Conservation (phyloP, 2,113 vertebrate genomes). For the Phalacrocorax pelagicus region DNA sequence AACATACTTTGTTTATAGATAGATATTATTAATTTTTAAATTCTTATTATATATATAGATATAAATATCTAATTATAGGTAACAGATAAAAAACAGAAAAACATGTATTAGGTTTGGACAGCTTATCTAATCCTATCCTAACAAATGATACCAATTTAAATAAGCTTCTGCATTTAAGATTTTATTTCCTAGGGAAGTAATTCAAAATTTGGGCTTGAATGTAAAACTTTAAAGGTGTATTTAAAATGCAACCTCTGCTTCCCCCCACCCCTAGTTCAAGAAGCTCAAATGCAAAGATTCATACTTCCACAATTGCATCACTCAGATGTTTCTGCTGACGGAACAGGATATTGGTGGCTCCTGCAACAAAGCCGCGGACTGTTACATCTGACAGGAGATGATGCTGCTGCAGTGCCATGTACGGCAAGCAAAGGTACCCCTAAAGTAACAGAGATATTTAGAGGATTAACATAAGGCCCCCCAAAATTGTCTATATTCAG, state of each 20-base stretch:
- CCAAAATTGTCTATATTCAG: neutral
- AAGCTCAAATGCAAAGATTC: neutral
- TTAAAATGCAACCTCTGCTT: neutral
- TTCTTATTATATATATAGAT: no score
- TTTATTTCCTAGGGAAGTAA: neutral
- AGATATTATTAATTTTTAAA: no score
- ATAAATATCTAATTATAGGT: no score
- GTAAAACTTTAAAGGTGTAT: neutral
- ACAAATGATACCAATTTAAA: neutral
- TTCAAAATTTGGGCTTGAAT: neutral
- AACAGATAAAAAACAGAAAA: neutral
- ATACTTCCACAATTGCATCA: conserved; percentile 90
- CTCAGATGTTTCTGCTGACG: conserved; percentile 95
- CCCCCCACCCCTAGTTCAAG: neutral
- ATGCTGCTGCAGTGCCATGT: conserved; percentile 98
- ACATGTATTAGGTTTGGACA: neutral
- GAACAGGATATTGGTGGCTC: conserved; percentile 97
- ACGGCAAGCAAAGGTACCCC: conserved; percentile 97
- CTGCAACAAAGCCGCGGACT: conserved; percentile 91
- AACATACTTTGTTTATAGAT: no score
- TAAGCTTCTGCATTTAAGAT: neutral
- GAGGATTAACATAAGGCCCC: neutral
- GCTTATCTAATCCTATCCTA: neutral
- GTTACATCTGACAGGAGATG: conserved; percentile 93
- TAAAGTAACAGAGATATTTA: conserved; percentile 48